phyloP scores from a whole-genome alignment of 2,888 invertebrate genomes.

The Micoletzkya japonica region DNA sequence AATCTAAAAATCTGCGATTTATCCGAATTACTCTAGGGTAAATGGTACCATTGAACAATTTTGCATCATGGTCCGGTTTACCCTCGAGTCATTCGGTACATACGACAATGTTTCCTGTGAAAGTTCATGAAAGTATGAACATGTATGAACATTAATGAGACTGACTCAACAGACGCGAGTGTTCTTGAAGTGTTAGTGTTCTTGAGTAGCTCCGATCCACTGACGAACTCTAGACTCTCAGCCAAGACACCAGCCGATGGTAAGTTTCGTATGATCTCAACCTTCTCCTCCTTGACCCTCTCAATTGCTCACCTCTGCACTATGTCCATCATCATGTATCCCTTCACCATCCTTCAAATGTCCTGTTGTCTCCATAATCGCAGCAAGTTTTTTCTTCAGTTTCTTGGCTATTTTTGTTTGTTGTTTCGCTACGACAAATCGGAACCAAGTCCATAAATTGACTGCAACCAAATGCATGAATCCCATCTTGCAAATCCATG shows the following conservation, averaged over 20 bases:
- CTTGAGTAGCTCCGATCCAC: neutral
- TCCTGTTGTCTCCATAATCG: neutral
- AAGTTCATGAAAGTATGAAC: too few relatives aligned
- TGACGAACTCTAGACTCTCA: neutral
- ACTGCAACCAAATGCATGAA: conserved; percentile 61
- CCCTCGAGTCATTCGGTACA: too few relatives aligned
- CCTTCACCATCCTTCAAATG: neutral
- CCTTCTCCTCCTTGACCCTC: neutral
- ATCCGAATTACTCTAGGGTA: too few relatives aligned
- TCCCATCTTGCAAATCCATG: conserved; percentile 55
- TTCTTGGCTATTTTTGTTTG: conserved; percentile 32
- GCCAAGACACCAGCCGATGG: neutral
- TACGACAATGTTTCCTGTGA: too few relatives aligned
- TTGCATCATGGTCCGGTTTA: too few relatives aligned
- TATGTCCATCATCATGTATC: neutral
- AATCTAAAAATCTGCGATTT: too few relatives aligned
- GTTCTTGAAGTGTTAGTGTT: conserved; percentile 26
- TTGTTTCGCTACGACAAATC: conserved; percentile 60
- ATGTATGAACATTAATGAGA: neutral
- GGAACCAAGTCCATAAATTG: conserved; percentile 62
- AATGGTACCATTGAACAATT: too few relatives aligned
- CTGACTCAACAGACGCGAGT: conserved; percentile 15
- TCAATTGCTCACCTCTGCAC: neutral
- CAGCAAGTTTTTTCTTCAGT: conserved; percentile 12
- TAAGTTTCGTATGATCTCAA: neutral